Evolutionary conservation across 2,797 vertebrate genomes (phyloP), one percentile per base, ranked within the genome.

Genomic region (Poeciliopsis presidionis): DNA sequence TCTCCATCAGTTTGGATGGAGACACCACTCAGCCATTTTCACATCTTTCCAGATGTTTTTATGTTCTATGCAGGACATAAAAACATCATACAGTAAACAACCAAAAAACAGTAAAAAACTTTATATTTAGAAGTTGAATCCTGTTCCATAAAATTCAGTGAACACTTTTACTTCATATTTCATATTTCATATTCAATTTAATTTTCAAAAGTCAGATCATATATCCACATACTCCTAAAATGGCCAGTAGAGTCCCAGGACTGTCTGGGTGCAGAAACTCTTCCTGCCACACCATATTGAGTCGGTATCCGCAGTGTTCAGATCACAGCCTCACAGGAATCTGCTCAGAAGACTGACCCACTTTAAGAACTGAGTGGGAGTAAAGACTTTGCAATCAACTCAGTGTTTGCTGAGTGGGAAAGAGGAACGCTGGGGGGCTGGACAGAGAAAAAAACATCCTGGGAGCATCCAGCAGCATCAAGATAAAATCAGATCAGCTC

Each of bases 261-360:
- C 47, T 55, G n/a, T 78, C 47, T 69, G 72, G 72, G 76, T 81
- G 84, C 80, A 76, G 78, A 69, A 53, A 46, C 49, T 70, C 46
- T 2, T 82, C 80, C 69, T 75, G 61, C 73, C 51, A 20, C 51
- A 30, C 76, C 59, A 55, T 61, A 71, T 28, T 76, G 75, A 70
- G 77, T 63, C 81, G 80, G 80, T 79, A 82, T 46, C 74, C 73
- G 72, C 65, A 43, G 45, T 30, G 51, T 72, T 59, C 81, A 73
- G 77, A 77, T 74, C 18, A 55, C 82, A 84, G 78, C 51, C 79
- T 69, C 20, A 7, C 81, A 65, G 86, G 73, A 63, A 81, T 80
- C 77, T 81, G 76, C 78, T 83, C 43, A 79, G 43, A 81, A 45
- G 73, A 79, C 83, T 91, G 90, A 91, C 91, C 91, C 88, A 93